Evolutionary conservation across 2,888 invertebrate species (phyloP).

Genomic region (Crepidodera aurea): DNA sequence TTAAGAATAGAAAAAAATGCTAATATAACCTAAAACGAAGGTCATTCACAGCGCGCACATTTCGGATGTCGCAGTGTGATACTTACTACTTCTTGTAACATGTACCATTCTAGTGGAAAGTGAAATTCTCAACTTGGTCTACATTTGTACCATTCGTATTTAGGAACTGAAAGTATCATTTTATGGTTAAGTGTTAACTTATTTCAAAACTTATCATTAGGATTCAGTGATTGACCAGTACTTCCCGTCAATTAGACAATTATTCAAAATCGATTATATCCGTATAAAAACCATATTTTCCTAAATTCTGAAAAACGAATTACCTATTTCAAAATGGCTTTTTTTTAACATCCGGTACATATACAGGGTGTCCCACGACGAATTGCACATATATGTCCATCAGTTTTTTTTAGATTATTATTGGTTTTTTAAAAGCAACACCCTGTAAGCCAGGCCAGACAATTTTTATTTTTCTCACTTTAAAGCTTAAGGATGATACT

Average conservation of each 20-base stretch:
- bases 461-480: too few relatives aligned
- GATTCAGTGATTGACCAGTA: neutral
- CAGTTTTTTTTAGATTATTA: too few relatives aligned
- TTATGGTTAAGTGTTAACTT: neutral
- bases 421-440: too few relatives aligned
- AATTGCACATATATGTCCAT: too few relatives aligned
- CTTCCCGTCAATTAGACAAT: neutral
- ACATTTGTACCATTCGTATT: neutral
- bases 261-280: neutral
- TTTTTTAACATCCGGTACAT: too few relatives aligned
- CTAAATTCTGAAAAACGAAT: too few relatives aligned
- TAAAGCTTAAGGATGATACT: too few relatives aligned
- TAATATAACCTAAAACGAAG: conserved; percentile 8
- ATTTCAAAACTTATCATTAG: conserved; percentile 4
- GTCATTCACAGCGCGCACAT: neutral
- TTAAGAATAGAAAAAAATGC: neutral
- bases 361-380: too few relatives aligned
- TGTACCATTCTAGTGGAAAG: conserved; percentile 11
- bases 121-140: conserved; percentile 10
- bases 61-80: neutral
- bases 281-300: neutral
- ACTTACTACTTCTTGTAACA: conserved; percentile 1
- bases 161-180: conserved; percentile 10
- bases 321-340: too few relatives aligned
- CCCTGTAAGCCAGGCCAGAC: too few relatives aligned